Base-by-base conservation (phyloP, 2,113 vertebrate genomes). In the Hemiprocne comata region DNA sequence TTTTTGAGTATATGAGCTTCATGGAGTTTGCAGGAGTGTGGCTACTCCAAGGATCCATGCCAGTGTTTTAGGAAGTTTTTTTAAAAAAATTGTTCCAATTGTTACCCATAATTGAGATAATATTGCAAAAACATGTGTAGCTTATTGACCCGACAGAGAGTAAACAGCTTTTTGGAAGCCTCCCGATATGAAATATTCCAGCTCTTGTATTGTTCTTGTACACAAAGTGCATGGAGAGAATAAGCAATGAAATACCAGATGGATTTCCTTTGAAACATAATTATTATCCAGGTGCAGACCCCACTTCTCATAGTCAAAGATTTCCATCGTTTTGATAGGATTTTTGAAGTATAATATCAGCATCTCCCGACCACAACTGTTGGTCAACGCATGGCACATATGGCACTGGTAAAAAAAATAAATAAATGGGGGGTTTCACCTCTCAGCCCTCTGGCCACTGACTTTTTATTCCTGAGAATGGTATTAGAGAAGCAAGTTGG, bases 251-350 rank as follows among this genome's bases (percentile, higher is more conserved):
- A 92, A 90, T 58, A 71, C 61, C 83, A 93, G 80, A 82, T 76
- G 70, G 70, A 85, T 95, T 93, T 96, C 66, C 79, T 95, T 85
- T 82, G 88, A 87, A 92, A 92, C 3, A 1, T 55, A 77, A 65
- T 89, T 89, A 28, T 25, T 66, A 5, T 31, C 70, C 88, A 92
- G 92, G 86, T 93, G 73, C 67, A 85, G 66, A 81, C 31, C 64
- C 70, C n/a, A 51, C 70, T 90, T 82, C 71, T 51, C 57, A 33
- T 23, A 86, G 40, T 72, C 66, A 75, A 61, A 89, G 16, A 36
- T 90, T 78, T 94, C 65, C 79, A 89, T 94, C 38, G 69, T 78
- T 95, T 94, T 81, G 84, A 75, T 40, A 53, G 40, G 48, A 20
- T 67, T 90, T 84, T 86, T 69, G 78, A 61, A 31, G 61, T 88